phyloP scores from a whole-genome alignment of 1,140 invertebrate genomes.

The Meloidogyne exigua region DNA sequence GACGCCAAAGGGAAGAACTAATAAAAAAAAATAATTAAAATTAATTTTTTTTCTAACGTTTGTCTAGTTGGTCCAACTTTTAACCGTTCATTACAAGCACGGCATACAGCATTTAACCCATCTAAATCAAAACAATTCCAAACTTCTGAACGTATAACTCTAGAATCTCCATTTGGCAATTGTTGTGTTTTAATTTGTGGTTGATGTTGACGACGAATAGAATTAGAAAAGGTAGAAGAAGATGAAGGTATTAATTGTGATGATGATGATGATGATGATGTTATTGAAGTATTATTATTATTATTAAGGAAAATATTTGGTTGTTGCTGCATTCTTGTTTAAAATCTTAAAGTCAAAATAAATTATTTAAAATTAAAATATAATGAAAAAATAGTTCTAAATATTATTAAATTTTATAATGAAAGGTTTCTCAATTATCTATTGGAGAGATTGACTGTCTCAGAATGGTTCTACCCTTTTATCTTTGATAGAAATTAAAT shows the following conservation, averaged over 20 bases:
- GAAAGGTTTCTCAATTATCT: no score
- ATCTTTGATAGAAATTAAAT: no score
- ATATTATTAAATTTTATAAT: no score
- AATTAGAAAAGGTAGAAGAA: no score
- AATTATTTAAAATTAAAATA: background rate
- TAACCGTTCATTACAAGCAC: slow-evolving; percentile 19
- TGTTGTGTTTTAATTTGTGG: slow-evolving; percentile 4
- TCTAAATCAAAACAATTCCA: slow-evolving; percentile 24
- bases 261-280: background rate
- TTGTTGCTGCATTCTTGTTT: background rate
- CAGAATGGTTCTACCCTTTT: no score
- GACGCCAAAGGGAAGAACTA: slow-evolving; percentile 25
- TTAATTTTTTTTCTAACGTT: slow-evolving; percentile 10
- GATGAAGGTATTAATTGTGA: background rate
- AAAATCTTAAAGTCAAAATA: background rate
- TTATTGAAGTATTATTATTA: background rate
- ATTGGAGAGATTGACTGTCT: no score
- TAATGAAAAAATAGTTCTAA: no score
- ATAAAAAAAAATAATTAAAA: background rate
- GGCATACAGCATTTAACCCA: slow-evolving; percentile 19
- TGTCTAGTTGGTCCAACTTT: slow-evolving; percentile 25
- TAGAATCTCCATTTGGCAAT: slow-evolving; percentile 8
- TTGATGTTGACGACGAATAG: slow-evolving; percentile 4
- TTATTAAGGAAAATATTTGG: background rate
- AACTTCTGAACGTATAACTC: slow-evolving; percentile 26